Percentiles rank a stretch among this genome's conserved stretches.
Evolutionary conservation across 1,140 invertebrate genomes (phyloP).

Genomic region (Calephelis virginiensis): DNA sequence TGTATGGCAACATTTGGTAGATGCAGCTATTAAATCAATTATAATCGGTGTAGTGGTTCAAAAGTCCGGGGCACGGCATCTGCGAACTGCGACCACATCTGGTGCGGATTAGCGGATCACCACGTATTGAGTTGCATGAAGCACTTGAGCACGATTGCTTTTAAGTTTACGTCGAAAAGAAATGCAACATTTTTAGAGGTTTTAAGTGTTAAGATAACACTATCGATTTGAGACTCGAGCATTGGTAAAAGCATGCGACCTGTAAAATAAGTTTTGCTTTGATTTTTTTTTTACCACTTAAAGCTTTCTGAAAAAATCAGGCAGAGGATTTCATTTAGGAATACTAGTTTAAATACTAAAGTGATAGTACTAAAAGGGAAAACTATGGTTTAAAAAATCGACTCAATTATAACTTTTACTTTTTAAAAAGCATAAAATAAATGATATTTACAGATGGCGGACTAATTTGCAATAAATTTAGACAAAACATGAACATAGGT

Average conservation of each 20-base stretch:
- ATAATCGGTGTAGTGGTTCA: constrained; percentile 73
- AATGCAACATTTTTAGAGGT: constrained; percentile 40
- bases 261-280: neutral
- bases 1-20: constrained; percentile 58
- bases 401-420: too few relatives aligned
- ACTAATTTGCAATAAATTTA: too few relatives aligned
- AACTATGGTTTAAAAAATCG: too few relatives aligned
- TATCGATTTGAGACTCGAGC: constrained; percentile 23
- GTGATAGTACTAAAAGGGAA: too few relatives aligned
- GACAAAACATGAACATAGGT: too few relatives aligned
- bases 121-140: constrained; percentile 55
- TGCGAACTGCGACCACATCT: constrained; percentile 43
- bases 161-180: constrained; percentile 31
- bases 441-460: too few relatives aligned
- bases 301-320: neutral
- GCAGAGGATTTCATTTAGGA: too few relatives aligned
- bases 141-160: constrained; percentile 39
- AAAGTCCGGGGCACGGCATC: constrained; percentile 61
- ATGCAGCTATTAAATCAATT: constrained; percentile 54
- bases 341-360: too few relatives aligned
- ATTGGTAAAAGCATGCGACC: constrained; percentile 4
- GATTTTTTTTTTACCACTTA: neutral
- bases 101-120: constrained; percentile 57
- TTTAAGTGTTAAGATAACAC: constrained; percentile 45
- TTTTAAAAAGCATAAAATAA: too few relatives aligned